phyloP scores from a whole-genome alignment of 2,888 invertebrate genomes.

The Macrosiphum euphorbiae region DNA sequence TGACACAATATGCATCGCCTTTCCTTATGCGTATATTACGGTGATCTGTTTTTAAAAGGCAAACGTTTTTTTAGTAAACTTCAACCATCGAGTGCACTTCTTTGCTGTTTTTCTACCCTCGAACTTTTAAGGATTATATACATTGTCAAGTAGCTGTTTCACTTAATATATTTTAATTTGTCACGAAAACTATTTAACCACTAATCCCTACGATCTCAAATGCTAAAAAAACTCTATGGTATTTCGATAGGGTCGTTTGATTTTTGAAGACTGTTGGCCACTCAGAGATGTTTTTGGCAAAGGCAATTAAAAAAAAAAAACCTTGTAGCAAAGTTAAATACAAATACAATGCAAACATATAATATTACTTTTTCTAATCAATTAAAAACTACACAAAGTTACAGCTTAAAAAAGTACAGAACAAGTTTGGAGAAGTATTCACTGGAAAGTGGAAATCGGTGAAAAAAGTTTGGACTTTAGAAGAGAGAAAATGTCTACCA shows the following conservation, averaged over 20 bases:
- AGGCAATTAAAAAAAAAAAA: not conserved
- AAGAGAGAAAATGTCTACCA: not conserved
- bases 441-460: not conserved
- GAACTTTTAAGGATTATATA: not conserved
- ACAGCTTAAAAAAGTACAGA: not conserved
- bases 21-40: not conserved
- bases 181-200: not conserved
- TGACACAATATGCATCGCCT: not conserved
- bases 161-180: not conserved
- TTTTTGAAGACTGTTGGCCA: not conserved
- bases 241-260: not conserved
- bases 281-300: not conserved
- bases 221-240: not conserved
- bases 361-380: not conserved
- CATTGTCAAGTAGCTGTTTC: not conserved
- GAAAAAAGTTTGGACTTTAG: not conserved
- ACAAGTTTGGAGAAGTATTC: not conserved
- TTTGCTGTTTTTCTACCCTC: not conserved
- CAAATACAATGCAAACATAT: not conserved
- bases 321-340: not conserved
- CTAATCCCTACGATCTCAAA: not conserved
- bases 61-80: not conserved
- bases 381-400: not conserved
- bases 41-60: not conserved
- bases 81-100: not conserved